These are phyloP conservation scores for Brachionus sp. DNA, from an alignment of 1,140 invertebrate species.

Conservation along the genomic window DNA sequence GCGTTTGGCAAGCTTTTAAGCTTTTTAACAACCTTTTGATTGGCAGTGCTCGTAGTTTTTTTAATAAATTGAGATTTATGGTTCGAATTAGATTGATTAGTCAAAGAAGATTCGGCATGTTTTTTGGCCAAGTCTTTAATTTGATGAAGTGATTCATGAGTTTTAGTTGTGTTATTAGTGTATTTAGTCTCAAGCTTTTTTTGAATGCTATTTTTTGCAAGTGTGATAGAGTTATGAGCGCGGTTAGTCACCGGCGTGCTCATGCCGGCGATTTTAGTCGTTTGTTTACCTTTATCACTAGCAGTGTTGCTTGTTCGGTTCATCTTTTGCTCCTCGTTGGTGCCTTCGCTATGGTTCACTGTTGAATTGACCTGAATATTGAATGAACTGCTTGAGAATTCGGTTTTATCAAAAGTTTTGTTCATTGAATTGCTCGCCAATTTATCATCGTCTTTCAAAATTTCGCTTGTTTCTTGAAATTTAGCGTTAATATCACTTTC, in stretches of 20 bases:
- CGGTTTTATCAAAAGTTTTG: constrained; percentile 34
- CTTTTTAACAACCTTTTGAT: constrained; percentile 15
- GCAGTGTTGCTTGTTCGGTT: neutral
- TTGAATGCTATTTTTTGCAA: constrained; percentile 33
- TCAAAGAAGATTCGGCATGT: neutral
- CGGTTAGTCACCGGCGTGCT: neutral
- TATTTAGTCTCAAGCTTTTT: constrained; percentile 23
- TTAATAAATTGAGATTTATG: constrained; percentile 19
- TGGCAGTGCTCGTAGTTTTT: neutral
- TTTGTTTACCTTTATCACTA: neutral
- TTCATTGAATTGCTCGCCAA: constrained; percentile 17
- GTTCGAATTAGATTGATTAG: neutral
- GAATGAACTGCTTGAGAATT: constrained; percentile 12
- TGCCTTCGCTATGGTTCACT: neutral
- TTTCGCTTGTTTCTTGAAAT: neutral
- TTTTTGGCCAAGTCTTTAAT: constrained; percentile 34
- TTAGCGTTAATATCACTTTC: constrained; percentile 14
- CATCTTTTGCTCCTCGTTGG: neutral
- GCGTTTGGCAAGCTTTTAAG: constrained; percentile 2
- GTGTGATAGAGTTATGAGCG: neutral
- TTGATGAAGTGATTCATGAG: neutral
- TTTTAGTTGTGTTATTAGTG: constrained; percentile 15
- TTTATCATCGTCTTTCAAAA: constrained; percentile 21
- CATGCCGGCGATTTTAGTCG: neutral
- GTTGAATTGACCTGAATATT: neutral